Percentiles rank a stretch among this genome's conserved stretches.
phyloP scores from a whole-genome alignment of 2,113 vertebrate genomes.

The Laticauda colubrina region DNA sequence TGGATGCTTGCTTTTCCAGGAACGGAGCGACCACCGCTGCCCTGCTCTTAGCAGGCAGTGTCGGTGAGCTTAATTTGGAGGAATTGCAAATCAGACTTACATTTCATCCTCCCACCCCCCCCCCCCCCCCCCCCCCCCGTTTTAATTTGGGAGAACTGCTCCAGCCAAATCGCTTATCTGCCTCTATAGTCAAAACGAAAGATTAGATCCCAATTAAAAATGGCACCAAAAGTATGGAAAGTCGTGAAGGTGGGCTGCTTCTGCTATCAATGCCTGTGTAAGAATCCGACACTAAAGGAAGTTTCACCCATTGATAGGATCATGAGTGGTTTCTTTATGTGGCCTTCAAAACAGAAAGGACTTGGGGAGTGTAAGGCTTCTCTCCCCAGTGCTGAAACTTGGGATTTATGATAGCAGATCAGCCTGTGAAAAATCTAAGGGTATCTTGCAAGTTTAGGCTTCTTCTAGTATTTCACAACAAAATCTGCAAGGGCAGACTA shows the following conservation, averaged over 20 bases:
- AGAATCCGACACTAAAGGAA: background rate
- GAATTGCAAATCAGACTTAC: too few relatives aligned
- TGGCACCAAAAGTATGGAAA: background rate
- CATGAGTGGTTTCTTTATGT: background rate
- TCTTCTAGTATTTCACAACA: background rate
- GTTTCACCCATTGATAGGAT: background rate
- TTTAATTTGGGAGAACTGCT: background rate
- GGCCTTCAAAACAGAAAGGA: background rate
- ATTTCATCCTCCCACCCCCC: background rate
- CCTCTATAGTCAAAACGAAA: background rate
- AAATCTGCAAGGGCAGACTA: background rate
- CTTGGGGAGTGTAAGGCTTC: background rate
- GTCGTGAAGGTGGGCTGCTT: background rate
- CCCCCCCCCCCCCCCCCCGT: background rate
- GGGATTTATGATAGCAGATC: background rate
- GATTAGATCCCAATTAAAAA: background rate
- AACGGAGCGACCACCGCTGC: conserved; percentile 5
- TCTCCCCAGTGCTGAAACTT: background rate
- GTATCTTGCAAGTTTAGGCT: background rate
- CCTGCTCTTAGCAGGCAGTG: conserved; percentile 27
- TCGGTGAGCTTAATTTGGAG: background rate
- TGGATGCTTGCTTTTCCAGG: background rate
- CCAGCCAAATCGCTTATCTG: background rate
- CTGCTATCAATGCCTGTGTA: background rate
- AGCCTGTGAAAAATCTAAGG: background rate